These are phyloP conservation scores for Noctua fimbriata DNA, from an alignment of 2,888 invertebrate species.

Conservation along the genomic window DNA sequence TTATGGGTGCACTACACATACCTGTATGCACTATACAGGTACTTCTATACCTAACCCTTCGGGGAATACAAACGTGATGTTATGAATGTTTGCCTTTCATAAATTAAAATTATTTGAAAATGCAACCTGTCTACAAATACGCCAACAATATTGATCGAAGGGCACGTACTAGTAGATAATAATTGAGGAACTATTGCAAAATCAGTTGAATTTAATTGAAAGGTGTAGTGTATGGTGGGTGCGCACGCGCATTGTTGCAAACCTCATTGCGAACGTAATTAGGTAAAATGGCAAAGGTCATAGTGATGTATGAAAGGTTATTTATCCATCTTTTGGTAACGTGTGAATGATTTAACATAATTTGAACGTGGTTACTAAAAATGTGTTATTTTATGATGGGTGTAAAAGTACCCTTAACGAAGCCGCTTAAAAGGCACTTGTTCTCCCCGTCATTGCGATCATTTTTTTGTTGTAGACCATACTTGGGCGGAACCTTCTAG, in stretches of 20 bases:
- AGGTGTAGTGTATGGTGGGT: constrained; percentile 17
- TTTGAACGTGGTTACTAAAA: neutral
- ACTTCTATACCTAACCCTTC: neutral
- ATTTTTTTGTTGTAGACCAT: no score
- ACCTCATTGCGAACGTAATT: constrained; percentile 14
- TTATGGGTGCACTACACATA: neutral
- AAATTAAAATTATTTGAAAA: neutral
- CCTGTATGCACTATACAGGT: neutral
- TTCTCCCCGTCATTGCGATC: no score
- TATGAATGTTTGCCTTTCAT: neutral
- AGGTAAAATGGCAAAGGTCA: constrained; percentile 38
- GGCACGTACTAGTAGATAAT: constrained; percentile 22
- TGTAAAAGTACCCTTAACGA: no score
- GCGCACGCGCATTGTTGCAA: constrained; percentile 31
- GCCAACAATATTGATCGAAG: neutral
- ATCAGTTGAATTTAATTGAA: constrained; percentile 34
- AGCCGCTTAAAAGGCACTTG: no score
- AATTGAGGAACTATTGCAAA: constrained; percentile 18
- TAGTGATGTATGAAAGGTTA: constrained; percentile 17
- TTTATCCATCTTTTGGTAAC: constrained; percentile 1
- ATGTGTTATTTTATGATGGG: neutral
- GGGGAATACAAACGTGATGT: neutral
- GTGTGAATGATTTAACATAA: neutral
- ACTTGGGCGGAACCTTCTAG: no score
- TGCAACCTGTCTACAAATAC: neutral